A percentile compares a stretch with the other conserved stretches of the same genome.
phyloP scores from a whole-genome alignment of 2,113 vertebrate genomes.

The Leptocoma aspasia region DNA sequence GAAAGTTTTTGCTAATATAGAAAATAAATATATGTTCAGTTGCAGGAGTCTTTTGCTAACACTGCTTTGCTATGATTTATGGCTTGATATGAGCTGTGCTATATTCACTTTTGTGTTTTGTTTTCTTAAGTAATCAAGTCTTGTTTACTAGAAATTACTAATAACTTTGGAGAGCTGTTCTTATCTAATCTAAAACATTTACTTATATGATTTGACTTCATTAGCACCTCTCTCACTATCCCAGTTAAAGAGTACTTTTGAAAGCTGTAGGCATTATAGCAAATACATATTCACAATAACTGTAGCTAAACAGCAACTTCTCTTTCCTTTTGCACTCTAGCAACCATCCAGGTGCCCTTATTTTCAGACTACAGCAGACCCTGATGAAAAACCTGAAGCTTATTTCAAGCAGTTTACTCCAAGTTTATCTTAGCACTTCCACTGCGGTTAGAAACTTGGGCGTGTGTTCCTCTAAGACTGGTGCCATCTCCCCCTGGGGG shows the following conservation, averaged over 20 bases:
- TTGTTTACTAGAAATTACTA: not conserved
- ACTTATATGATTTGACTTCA: not conserved
- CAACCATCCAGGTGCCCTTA: not conserved
- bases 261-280: not conserved
- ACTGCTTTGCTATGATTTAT: not conserved
- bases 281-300: not conserved
- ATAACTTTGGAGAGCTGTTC: not conserved
- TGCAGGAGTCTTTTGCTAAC: not conserved
- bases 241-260: not conserved
- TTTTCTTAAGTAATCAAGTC: not conserved
- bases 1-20: not conserved
- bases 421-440: not conserved
- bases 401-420: not conserved
- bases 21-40: not conserved
- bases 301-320: not conserved
- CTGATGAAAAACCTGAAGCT: not conserved
- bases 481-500: not conserved
- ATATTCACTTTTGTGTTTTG: not conserved
- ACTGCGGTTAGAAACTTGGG: not conserved
- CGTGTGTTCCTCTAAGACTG: not conserved
- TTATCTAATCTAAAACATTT: not conserved
- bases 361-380: not conserved
- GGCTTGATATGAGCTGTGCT: not conserved
- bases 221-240: not conserved
- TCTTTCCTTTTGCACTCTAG: not conserved